phyloP scores from a whole-genome alignment of 1,140 invertebrate species.

The Drosophila persimilis region DNA sequence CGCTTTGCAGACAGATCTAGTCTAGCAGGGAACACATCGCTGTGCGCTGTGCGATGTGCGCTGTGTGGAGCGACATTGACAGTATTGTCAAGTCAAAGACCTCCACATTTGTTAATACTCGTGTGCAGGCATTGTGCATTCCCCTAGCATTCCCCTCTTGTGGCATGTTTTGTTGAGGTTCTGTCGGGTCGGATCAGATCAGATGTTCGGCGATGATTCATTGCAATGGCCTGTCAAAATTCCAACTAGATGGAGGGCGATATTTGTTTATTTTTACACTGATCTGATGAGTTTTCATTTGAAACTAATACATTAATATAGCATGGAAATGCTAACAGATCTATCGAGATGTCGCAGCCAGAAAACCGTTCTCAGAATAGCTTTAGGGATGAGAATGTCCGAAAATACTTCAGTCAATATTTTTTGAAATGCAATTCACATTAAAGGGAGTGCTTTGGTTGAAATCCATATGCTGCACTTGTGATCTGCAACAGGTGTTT shows the following conservation, averaged over 20 bases:
- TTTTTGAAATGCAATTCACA: too few species aligned
- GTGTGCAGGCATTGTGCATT: too few species aligned
- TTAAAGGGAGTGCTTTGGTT: too few species aligned
- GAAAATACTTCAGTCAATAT: too few species aligned
- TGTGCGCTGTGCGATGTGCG: too few species aligned
- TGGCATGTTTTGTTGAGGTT: slow-evolving; percentile 4
- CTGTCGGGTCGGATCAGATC: slow-evolving; percentile 14
- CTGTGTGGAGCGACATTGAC: too few species aligned
- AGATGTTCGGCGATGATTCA: slow-evolving; percentile 26
- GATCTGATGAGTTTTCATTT: slow-evolving; percentile 18
- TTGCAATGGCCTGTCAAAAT: slow-evolving; percentile 48
- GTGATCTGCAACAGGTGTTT: slow-evolving; percentile 38
- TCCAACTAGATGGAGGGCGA: slow-evolving; percentile 16
- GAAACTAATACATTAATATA: slow-evolving; percentile 64
- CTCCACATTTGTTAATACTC: too few species aligned
- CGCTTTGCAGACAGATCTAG: too few species aligned
- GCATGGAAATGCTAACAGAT: slow-evolving; percentile 41
- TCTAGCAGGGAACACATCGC: too few species aligned
- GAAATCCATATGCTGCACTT: too few species aligned
- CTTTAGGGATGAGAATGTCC: background rate
- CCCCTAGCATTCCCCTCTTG: background rate
- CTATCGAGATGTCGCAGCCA: too few species aligned
- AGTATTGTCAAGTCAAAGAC: too few species aligned
- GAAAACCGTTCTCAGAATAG: slow-evolving; percentile 2
- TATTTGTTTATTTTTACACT: slow-evolving; percentile 54